Base-by-base conservation (phyloP, 1,140 invertebrate species). In the Bombus polaris region DNA sequence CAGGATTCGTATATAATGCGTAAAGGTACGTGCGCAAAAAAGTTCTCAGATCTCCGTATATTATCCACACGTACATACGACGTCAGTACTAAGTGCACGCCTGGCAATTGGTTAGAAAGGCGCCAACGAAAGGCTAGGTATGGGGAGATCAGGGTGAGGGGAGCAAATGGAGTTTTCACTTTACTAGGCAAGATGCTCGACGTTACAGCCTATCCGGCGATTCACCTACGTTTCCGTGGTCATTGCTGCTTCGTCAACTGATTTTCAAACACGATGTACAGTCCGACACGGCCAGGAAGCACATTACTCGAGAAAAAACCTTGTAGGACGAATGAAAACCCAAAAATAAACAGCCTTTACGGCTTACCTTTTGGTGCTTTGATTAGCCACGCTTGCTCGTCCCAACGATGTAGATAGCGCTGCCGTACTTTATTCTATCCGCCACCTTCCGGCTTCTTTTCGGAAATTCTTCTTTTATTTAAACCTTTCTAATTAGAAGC, bases 331-430 rank as follows among this genome's bases (percentile, higher is more conserved):
- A 91, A 87, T 78, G 88, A 91, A 94, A 93, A 88, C 86, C 88
- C 88, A 87, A 91, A 93, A 94, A 94, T 93, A 94, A 93, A 94
- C 91, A 93, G 91, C 86, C 88, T 88, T 86, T 91, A 92, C 91
- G 89, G 92, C 89, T 96, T 96, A 96, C 96, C 96, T 96, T 95
- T 96, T 96, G 94, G 95, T 96, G 94, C 96, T 96, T 95, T 96
- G 96, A 96, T 96, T 96, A 96, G 96, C 96, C 96, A 96, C 96
- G 96, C 96, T 96, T 91, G 89, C 89, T 91, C 84, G 82, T 88
- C 81, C 87, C 81, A 79, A 90, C 70, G 87, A 68, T 87, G 73
- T 88, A 91, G 90, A 62, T 88, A 87, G 90, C 89, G 90, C 89
- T 90, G 80, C 68, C 88, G 79, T 84, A 62, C 59, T 66, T 81